Evolutionary conservation across 2,113 vertebrate species (phyloP), one percentile per base, ranked within the genome.

Genomic region (Psittacara wagleri): DNA sequence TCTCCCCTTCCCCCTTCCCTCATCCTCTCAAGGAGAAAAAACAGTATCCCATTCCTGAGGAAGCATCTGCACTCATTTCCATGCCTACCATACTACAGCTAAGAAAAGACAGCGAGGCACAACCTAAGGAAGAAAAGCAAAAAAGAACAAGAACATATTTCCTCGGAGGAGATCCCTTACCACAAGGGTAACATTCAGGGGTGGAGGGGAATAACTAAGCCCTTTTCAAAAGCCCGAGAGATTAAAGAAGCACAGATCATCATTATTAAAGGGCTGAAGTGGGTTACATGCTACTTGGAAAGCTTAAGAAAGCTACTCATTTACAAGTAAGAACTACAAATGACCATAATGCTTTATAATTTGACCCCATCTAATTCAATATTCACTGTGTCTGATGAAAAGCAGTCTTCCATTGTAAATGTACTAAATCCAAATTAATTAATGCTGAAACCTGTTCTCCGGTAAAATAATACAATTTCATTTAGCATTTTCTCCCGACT

Each of bases 321-420:
- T 90, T 83, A 90, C 19, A 80, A 90, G 44, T 57, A 90, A 78
- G 76, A 92, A 49, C 17, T 85, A 84, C 39, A 86, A 86, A 83
- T 86, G 3, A 83, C 66, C 59, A 70, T 72, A 86, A 22, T 55
- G 72, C 46, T 67, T 93, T 92, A 74, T 83, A 80, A 86, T 74
- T 90, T 90, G 83, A 93, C 63, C 59, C 59, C 25, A 74, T 63
- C 79, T 92, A 92, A 92, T 83, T 92, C 54, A 94, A 6, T 59
- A 92, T 86, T 93, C 75, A 59, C 33, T 63, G 33, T 63, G 48
- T 51, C 51, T 70, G 37, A 70, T 24, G 64, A 59, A 92, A 74
- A 86, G 63, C 75, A 88, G 54, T 69, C 49, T 83, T 95, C 59
- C 49, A 54, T 35, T 86, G 46, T 43, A 86, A 74, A 78, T 27